Base-by-base conservation (phyloP, 2,113 vertebrate species). In the Prunella himalayana region DNA sequence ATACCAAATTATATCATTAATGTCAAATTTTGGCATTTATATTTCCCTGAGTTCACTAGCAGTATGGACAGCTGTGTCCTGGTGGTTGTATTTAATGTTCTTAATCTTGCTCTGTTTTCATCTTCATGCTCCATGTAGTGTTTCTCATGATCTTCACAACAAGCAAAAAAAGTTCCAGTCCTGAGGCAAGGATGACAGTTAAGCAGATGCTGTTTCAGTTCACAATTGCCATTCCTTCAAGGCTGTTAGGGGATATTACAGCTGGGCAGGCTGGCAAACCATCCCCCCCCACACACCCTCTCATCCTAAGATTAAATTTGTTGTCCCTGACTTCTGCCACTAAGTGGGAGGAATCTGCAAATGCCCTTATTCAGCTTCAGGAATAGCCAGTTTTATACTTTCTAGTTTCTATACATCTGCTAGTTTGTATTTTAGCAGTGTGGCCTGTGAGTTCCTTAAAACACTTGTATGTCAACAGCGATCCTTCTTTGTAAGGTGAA, bases 151-250 rank as follows among this genome's bases (percentile, higher is more conserved):
- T 97, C 91, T 93, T 97, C 96, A 92, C 96, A 95, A 94, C 90
- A 97, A 97, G 88, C 57, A 94, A 66, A 93, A 59, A 28, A 94
- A 79, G 88, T 97, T 97, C 93, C 94, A 97, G 77, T 98, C 97
- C 96, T 95, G 94, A 97, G 97, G 92, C 97, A 94, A 93, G 96
- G 96, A 95, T 97, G 96, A 96, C 86, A 97, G 96, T 95, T 86
- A 96, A 97, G 95, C 97, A 98, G 96, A 97, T 97, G 95, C 96
- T 97, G 86, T 97, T 97, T 95, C 93, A 80, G 88, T 90, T 97
- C 96, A 97, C 96, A 97, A 94, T 97, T 98, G 96, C 94, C 93
- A 88, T 98, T 97, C 90, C 94, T 98, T 97, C 94, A 86, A 96
- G 97, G 89, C 69, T 92, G 49, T 86, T 95, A 90, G 93, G 91